Evolutionary conservation across 2,113 vertebrate species (phyloP).

Genomic region (Enhydra lutris): DNA sequence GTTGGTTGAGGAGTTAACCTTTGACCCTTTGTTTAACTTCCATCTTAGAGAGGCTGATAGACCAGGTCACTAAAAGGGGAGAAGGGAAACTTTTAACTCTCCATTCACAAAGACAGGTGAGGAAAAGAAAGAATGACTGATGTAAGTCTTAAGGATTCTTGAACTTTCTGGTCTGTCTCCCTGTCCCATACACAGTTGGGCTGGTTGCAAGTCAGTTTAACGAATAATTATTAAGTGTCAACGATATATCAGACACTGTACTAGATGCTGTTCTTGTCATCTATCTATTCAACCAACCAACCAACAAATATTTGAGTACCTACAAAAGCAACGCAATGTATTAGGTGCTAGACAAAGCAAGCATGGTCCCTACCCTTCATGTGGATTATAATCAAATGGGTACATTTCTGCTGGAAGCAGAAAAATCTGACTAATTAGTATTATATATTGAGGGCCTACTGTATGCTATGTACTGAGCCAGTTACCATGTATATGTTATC

Average conservation of each 20-base stretch:
- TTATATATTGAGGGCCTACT: not conserved
- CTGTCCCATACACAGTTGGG: not conserved
- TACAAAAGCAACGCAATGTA: not conserved
- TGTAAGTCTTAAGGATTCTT: not conserved
- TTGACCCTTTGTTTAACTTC: slow-evolving; percentile 42
- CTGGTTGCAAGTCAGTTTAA: not conserved
- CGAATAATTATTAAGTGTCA: not conserved
- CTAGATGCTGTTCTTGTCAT: not conserved
- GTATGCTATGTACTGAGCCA: not conserved
- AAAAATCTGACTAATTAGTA: not conserved
- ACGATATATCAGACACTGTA: not conserved
- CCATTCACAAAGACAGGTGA: not conserved
- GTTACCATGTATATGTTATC: not conserved
- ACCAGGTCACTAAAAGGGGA: not conserved
- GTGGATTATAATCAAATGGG: not conserved
- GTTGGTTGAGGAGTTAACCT: not conserved
- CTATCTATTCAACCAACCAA: not conserved
- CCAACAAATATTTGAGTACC: not conserved
- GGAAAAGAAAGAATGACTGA: not conserved
- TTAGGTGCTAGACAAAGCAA: not conserved
- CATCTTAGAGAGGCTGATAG: not conserved
- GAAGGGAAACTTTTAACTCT: not conserved
- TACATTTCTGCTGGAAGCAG: not conserved
- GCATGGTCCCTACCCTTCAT: not conserved
- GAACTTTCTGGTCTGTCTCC: not conserved